Conservation (phyloP, 2,888 invertebrate species). For the Drosophila phalerata region DNA sequence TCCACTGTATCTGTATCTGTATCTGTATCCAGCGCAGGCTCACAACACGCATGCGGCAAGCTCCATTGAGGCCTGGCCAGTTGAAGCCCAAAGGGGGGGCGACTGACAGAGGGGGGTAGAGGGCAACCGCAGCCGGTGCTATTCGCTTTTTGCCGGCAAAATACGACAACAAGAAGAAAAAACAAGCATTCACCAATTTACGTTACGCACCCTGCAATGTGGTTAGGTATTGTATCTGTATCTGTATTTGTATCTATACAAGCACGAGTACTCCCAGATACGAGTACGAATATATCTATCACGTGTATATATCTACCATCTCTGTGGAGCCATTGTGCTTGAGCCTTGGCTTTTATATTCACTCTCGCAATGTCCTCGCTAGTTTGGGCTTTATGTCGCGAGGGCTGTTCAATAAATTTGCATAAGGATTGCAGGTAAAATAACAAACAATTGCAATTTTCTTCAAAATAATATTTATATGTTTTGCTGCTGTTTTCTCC, state of each 20-base stretch:
- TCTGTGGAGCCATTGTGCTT: conserved; percentile 22
- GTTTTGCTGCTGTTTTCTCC: neutral
- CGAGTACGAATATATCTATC: conserved; percentile 22
- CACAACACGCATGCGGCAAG: conserved; percentile 60
- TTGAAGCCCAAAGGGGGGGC: neutral
- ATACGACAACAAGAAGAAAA: conserved; percentile 11
- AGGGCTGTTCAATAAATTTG: conserved; percentile 24
- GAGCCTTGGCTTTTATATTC: conserved; percentile 19
- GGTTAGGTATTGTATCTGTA: conserved; percentile 23
- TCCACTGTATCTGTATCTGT: conserved; percentile 17
- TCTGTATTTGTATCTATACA: conserved; percentile 15
- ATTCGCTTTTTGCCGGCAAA: conserved; percentile 62
- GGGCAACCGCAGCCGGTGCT: conserved; percentile 26
- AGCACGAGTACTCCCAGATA: conserved; percentile 18
- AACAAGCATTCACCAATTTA: conserved; percentile 49
- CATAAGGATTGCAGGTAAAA: conserved; percentile 6
- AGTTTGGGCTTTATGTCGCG: conserved; percentile 13
- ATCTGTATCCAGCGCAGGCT: conserved; percentile 41
- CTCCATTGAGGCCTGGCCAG: conserved; percentile 46
- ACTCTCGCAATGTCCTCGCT: conserved; percentile 22
- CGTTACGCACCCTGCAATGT: conserved; percentile 67
- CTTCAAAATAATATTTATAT: neutral
- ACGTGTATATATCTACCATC: neutral
- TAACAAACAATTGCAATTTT: neutral
- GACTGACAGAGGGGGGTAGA: neutral